These are phyloP conservation scores for Halcyon chelicuti DNA, from an alignment of 2,797 vertebrate genomes.

Conservation along the genomic window DNA sequence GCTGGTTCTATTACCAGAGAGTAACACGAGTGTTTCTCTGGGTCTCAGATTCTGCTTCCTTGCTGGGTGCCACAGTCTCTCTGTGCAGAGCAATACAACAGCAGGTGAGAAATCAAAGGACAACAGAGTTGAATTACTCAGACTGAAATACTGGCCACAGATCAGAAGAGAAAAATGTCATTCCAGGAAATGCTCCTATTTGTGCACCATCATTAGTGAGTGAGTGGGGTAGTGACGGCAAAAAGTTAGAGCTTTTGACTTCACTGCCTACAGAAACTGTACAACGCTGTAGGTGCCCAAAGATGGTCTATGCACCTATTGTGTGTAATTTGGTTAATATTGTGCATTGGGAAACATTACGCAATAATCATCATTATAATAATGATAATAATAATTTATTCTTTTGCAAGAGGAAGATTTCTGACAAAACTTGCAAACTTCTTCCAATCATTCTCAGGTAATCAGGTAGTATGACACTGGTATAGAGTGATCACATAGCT, in stretches of 20 bases:
- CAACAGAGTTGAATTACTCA: background rate
- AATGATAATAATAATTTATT: background rate
- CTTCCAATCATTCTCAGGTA: background rate
- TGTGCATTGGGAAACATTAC: background rate
- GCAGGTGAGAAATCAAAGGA: background rate
- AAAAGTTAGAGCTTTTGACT: background rate
- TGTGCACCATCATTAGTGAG: background rate
- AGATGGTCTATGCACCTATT: background rate
- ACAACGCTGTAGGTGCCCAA: background rate
- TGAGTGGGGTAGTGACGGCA: background rate
- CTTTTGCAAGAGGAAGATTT: background rate
- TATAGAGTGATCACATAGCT: background rate
- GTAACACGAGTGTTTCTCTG: background rate
- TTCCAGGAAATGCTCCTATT: background rate
- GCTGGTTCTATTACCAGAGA: background rate
- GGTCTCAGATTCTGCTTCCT: background rate
- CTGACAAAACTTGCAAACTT: background rate
- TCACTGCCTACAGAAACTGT: background rate
- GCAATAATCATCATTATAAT: no score
- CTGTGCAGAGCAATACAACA: background rate
- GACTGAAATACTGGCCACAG: background rate
- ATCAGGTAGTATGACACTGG: background rate
- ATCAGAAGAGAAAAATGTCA: background rate
- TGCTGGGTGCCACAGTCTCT: background rate
- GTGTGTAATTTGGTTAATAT: background rate